Evolutionary conservation across 2,113 vertebrate genomes (phyloP), one percentile per base, ranked within the genome.

Genomic region (Garra rufa): DNA sequence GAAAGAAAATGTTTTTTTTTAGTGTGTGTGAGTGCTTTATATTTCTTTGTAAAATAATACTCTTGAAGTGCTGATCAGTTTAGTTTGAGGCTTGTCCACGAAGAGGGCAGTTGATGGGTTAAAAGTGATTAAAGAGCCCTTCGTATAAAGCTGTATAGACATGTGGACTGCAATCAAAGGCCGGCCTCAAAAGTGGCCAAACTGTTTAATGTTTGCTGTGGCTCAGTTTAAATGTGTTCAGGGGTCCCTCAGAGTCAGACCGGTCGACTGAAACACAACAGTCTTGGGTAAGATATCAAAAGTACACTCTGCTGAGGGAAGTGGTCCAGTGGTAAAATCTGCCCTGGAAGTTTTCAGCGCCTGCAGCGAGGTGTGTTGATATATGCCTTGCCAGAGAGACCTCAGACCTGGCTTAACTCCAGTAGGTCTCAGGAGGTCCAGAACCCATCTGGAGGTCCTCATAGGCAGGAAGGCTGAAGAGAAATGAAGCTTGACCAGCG

Each of bases 1-100:
- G 4, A 26, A 21, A 19, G 8, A 34, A 34, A 1, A 34, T 55
- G 11, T 6, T 26, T 19, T 55, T 55, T 55, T 10, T 55, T 21
- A 2, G 0, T 0, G 76, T 73, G 86, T 89, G 85, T 85, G 14
- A 17, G 63, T 41, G 71, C 69, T 74, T 59, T 70, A 46, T 84
- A 82, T 90, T 92, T 90, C 52, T 82, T 78, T 75, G 71, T 88
- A 34, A 90, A 87, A 77, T 80, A 88, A 88, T 88, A 81, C 83
- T 90, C 87, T 88, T 89, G 88, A 91, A 89, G 86, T 9, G 65
- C 63, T 90, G 77, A 73, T 78, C 82, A 30, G 30, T 67, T 52
- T 26, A 70, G 87, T 28, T 76, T 83, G 46, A 85, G 83, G 46
- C 77, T 82, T 83, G 83, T 77, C 80, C 75, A 80, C 38, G 69